phyloP scores from a whole-genome alignment of 2,113 vertebrate species.

The Siniperca knerii region DNA sequence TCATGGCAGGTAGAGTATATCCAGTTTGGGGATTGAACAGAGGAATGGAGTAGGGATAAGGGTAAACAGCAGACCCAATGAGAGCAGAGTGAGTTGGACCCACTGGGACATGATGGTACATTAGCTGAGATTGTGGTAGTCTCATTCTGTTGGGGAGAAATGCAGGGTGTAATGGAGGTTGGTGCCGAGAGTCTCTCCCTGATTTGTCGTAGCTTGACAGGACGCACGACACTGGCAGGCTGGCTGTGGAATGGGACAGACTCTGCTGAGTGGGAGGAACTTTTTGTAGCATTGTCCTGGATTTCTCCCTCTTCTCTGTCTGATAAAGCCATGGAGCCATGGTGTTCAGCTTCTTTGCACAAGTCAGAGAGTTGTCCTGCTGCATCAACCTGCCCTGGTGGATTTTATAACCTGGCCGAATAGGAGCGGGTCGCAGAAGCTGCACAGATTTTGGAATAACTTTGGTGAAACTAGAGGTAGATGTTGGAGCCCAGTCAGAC shows the following conservation, averaged over 20 bases:
- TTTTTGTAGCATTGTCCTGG: slow-evolving; percentile 74
- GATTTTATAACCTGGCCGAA: slow-evolving; percentile 67
- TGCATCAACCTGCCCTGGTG: slow-evolving; percentile 52
- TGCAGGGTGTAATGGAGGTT: slow-evolving; percentile 52
- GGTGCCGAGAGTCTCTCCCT: slow-evolving; percentile 64
- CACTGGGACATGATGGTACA: slow-evolving; percentile 73
- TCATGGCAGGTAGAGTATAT: slow-evolving; percentile 75
- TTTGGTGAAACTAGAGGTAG: slow-evolving; percentile 82
- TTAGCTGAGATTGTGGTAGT: slow-evolving; percentile 72
- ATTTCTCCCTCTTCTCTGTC: slow-evolving; percentile 79
- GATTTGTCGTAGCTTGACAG: slow-evolving; percentile 71
- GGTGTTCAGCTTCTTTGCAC: slow-evolving; percentile 66
- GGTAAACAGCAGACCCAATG: slow-evolving; percentile 71
- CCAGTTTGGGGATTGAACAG: slow-evolving; percentile 71
- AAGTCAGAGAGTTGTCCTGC: slow-evolving; percentile 50
- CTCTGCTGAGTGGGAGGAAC: slow-evolving; percentile 71
- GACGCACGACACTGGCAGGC: slow-evolving; percentile 54
- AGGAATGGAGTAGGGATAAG: slow-evolving; percentile 75
- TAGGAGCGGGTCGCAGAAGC: slow-evolving; percentile 71
- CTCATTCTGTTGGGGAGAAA: slow-evolving; percentile 73
- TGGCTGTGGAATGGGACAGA: slow-evolving; percentile 46
- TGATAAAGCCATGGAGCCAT: slow-evolving; percentile 53
- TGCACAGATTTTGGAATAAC: slow-evolving; percentile 77
- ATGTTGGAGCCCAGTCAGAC: slow-evolving; percentile 63
- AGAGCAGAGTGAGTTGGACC: slow-evolving; percentile 64